Percentiles rank a stretch among this genome's conserved stretches.
These are phyloP conservation scores for Isaurus tuberculatus DNA, from an alignment of 92 coral and sea anemone genomes.

Conservation along the genomic window DNA sequence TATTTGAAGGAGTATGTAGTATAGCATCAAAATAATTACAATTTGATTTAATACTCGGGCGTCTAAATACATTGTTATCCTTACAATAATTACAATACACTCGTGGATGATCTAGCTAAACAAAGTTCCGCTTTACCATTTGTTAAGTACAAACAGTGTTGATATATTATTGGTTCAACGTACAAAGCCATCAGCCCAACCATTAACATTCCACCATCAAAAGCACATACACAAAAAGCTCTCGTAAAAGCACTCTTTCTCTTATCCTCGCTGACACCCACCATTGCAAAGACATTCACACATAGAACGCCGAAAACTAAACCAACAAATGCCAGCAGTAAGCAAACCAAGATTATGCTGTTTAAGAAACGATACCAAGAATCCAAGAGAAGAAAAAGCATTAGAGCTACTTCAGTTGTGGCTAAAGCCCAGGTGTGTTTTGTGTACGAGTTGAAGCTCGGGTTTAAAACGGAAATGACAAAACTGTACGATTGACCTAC, in stretches of 20 bases:
- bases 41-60: too few species aligned
- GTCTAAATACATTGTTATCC: too few species aligned
- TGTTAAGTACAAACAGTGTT: constrained; percentile 1
- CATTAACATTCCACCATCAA: constrained; percentile 8
- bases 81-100: background rate
- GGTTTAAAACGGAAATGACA: constrained; percentile 1
- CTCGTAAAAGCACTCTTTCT: constrained; percentile 30
- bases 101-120: constrained; percentile 12
- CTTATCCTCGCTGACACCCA: constrained; percentile 15
- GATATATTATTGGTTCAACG: constrained; percentile 20
- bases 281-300: constrained; percentile 27
- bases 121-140: constrained; percentile 24
- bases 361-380: constrained; percentile 38
- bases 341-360: constrained; percentile 24
- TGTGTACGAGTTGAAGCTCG: constrained; percentile 4
- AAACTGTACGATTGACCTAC: constrained; percentile 18
- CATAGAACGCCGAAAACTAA: constrained; percentile 2
- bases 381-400: constrained; percentile 13
- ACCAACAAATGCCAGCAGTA: constrained; percentile 27
- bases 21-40: too few species aligned
- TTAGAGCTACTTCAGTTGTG: background rate
- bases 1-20: too few species aligned
- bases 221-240: background rate
- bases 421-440: constrained; percentile 4
- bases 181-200: constrained; percentile 24